Conservation (phyloP, 2,797 vertebrate species). For the Hydrocynus forskahlii region DNA sequence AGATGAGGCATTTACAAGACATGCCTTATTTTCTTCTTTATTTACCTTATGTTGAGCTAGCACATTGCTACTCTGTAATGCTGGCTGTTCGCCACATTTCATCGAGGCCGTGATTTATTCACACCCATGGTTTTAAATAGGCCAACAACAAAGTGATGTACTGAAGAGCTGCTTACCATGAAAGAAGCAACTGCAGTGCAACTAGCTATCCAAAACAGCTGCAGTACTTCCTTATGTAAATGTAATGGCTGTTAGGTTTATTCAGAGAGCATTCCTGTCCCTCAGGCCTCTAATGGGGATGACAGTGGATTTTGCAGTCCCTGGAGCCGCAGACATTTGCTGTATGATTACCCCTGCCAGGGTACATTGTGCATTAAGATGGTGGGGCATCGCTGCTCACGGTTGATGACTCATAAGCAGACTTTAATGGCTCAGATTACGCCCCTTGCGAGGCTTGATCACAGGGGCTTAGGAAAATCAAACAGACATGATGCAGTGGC, state of each 20-base stretch:
- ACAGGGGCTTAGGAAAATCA: slow-evolving; percentile 50
- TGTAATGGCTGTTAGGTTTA: neutral
- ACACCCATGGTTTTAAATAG: neutral
- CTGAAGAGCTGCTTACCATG: neutral
- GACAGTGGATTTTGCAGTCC: neutral
- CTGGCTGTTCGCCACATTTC: neutral
- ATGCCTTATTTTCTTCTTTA: neutral
- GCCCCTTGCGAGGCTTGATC: slow-evolving; percentile 59
- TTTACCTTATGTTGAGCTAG: neutral
- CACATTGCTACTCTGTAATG: neutral
- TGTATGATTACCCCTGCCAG: slow-evolving; percentile 10
- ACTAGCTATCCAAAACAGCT: neutral
- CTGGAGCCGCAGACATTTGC: neutral
- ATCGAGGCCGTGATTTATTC: neutral
- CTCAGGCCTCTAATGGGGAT: neutral
- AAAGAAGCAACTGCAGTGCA: neutral
- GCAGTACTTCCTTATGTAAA: neutral
- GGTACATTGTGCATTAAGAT: neutral
- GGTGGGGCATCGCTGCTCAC: neutral
- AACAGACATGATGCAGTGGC: slow-evolving; percentile 48
- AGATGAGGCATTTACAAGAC: too few relatives aligned
- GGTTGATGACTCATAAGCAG: slow-evolving; percentile 25
- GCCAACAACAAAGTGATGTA: neutral
- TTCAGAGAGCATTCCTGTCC: neutral
- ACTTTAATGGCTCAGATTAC: slow-evolving; percentile 47